phyloP scores from a whole-genome alignment of 2,888 invertebrate genomes.

The Epirrhoe tristata region DNA sequence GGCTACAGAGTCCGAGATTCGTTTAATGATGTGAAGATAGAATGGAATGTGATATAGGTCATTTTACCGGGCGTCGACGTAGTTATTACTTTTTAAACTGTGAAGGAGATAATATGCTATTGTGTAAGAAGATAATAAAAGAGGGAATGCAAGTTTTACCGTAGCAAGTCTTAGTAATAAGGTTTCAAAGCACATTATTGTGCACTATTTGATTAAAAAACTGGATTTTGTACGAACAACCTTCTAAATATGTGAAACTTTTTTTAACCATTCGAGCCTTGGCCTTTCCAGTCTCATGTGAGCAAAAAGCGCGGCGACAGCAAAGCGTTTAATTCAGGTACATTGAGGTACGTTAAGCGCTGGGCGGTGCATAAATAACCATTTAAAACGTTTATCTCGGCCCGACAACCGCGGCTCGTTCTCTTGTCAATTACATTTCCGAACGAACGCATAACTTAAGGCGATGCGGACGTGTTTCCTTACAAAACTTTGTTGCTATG shows the following conservation, averaged over 20 bases:
- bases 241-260: neutral
- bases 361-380: slow-evolving; percentile 66
- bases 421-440: slow-evolving; percentile 75
- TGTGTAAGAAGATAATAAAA: neutral
- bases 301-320: slow-evolving; percentile 34
- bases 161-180: too few relatives aligned
- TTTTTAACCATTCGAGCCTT: neutral
- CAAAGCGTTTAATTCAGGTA: slow-evolving; percentile 32
- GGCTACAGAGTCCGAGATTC: slow-evolving; percentile 26
- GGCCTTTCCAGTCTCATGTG: slow-evolving; percentile 11
- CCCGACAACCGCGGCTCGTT: slow-evolving; percentile 67
- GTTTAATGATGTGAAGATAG: slow-evolving; percentile 40
- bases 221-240: neutral
- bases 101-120: neutral
- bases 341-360: slow-evolving; percentile 25
- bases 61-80: slow-evolving; percentile 20
- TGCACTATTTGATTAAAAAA: neutral
- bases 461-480: neutral
- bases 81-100: slow-evolving; percentile 11
- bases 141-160: neutral
- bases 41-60: slow-evolving; percentile 40
- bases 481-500: neutral
- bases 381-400: slow-evolving; percentile 72
- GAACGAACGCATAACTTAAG: slow-evolving; percentile 51
- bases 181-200: too few relatives aligned